Base-by-base conservation (phyloP, 2,888 invertebrate genomes). In the Gibbula magus region DNA sequence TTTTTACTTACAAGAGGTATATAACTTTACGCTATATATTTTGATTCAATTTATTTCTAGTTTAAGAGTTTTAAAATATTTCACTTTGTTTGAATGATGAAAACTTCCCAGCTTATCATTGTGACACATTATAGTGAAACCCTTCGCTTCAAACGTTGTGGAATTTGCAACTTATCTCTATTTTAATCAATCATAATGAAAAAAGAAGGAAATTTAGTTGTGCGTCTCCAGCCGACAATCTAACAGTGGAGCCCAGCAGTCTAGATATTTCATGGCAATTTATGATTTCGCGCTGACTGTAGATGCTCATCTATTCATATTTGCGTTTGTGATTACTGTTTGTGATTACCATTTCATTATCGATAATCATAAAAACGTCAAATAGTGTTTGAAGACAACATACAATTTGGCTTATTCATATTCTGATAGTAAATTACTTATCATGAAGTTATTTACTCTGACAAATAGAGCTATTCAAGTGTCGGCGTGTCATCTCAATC, bases 251-350 rank as follows among this genome's bases (percentile, higher is more conserved):
- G 61, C n/a, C 61, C 2, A 25, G 16, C 61, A 61, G 61, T 61
- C 61, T 25, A 25, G 10, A 13, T 29, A 16, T 29, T 61, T 18
- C 29, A 29, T 13, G 25, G 22, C 25, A 13, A 61, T 61, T 61
- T 29, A 61, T 25, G 61, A 61, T 61, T 61, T 61, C 61, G 22
- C n/a, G 29, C 61, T 61, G 61, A 61, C 25, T 61, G 22, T 61
- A 16, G 61, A 61, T 29, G 4, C 13, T 16, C 29, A 8, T 29
- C 29, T 25, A 25, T 61, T 61, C 29, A 61, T 5, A 25, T 29
- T 61, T 29, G 61, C 29, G 29, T 61, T 61, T 61, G 61, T 61
- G 61, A 61, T n/a, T n/a, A n/a, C n/a, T n/a, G n/a, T n/a, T n/a
- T n/a, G 61, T 61, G 61, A 61, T 61, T 25, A 61, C 29, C 16